These are phyloP conservation scores for Fistularia tabacaria DNA, from an alignment of 2,797 vertebrate species.

Conservation along the genomic window DNA sequence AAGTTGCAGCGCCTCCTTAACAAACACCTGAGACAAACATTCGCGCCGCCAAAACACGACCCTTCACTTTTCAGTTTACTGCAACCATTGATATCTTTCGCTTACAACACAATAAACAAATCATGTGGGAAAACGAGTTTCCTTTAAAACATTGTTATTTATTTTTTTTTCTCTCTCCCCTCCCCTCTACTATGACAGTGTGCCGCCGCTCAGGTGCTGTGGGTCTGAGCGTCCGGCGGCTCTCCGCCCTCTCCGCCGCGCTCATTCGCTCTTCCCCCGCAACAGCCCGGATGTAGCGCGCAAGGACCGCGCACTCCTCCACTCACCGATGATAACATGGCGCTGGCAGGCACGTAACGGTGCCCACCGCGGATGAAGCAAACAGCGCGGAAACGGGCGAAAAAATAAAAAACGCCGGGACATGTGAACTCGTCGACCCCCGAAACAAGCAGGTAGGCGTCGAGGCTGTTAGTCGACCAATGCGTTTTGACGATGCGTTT, in stretches of 20 bases:
- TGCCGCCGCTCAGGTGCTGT: conserved; percentile 65
- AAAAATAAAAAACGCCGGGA: conserved; percentile 56
- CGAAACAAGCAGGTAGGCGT: conserved; percentile 66
- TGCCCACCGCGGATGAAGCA: conserved; percentile 45
- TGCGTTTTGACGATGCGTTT: conserved; percentile 21
- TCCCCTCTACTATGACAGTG: background rate
- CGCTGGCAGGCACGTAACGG: conserved; percentile 75
- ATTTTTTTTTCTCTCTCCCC: too few relatives aligned
- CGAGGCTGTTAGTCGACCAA: conserved; percentile 16
- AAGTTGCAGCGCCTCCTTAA: too few relatives aligned
- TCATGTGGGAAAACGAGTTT: too few relatives aligned
- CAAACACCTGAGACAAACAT: too few relatives aligned
- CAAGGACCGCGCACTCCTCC: conserved; percentile 61
- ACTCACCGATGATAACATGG: conserved; percentile 75
- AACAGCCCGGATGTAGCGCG: conserved; percentile 81
- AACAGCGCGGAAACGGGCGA: conserved; percentile 19
- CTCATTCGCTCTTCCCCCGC: conserved; percentile 59
- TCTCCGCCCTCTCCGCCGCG: conserved; percentile 42
- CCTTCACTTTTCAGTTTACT: too few relatives aligned
- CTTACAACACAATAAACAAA: too few relatives aligned
- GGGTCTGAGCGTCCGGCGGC: conserved; percentile 34
- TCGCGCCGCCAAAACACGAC: too few relatives aligned
- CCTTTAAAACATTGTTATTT: too few relatives aligned
- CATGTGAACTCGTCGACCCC: conserved; percentile 71
- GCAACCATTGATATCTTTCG: too few relatives aligned